phyloP scores from a whole-genome alignment of 2,797 vertebrate genomes.

The Phataginus tetradactyla region DNA sequence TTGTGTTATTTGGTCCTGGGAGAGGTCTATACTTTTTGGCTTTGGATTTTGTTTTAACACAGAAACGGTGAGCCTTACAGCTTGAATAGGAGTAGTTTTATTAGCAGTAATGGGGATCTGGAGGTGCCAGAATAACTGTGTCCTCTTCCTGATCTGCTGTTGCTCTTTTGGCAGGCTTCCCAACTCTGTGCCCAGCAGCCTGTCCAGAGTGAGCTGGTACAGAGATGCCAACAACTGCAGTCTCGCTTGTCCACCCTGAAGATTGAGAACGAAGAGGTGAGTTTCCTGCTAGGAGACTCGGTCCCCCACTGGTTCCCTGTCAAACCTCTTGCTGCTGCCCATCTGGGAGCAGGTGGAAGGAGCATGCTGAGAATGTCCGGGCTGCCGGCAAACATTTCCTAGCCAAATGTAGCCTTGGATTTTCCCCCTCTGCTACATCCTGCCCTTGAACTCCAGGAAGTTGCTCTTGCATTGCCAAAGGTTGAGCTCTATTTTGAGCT shows the following conservation, averaged over 20 bases:
- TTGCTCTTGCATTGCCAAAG: constrained; percentile 72
- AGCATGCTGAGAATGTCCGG: constrained; percentile 68
- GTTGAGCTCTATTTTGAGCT: constrained; percentile 79
- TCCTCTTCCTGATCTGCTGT: constrained; percentile 55
- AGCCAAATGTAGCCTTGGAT: constrained; percentile 70
- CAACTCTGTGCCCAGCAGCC: constrained; percentile 95
- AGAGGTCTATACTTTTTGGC: neutral
- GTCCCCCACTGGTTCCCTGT: neutral
- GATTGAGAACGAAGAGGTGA: constrained; percentile 98
- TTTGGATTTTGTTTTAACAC: constrained; percentile 48
- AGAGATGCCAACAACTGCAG: constrained; percentile 96
- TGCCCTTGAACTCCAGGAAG: constrained; percentile 82
- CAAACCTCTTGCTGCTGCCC: constrained; percentile 18
- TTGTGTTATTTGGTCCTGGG: neutral
- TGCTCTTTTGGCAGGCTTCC: constrained; percentile 89
- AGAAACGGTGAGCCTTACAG: neutral
- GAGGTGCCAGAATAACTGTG: neutral
- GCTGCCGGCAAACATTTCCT: constrained; percentile 71
- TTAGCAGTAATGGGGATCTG: neutral
- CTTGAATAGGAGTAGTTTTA: constrained; percentile 13
- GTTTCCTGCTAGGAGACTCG: constrained; percentile 22
- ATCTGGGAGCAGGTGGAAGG: constrained; percentile 62
- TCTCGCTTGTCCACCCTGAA: constrained; percentile 95
- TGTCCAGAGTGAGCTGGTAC: constrained; percentile 93
- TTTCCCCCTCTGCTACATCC: constrained; percentile 74